These are phyloP conservation scores for Meteorus colon DNA, from an alignment of 2,888 invertebrate genomes.

Conservation along the genomic window DNA sequence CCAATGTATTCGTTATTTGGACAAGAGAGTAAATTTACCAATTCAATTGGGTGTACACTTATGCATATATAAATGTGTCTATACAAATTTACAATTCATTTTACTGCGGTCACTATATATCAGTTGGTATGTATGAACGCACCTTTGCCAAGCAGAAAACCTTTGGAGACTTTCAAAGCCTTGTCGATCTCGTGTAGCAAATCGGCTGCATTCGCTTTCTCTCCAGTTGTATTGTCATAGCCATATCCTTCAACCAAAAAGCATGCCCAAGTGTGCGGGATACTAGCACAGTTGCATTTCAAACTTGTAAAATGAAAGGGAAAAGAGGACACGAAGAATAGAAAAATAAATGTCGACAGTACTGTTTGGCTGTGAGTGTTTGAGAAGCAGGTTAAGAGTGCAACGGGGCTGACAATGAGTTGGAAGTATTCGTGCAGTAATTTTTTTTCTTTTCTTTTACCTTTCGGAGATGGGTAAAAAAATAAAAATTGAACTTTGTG, in stretches of 20 bases:
- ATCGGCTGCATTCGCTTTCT: slow-evolving; percentile 60
- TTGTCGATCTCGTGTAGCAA: slow-evolving; percentile 81
- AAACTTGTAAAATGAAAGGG: slow-evolving; percentile 26
- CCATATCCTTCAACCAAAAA: slow-evolving; percentile 61
- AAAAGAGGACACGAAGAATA: slow-evolving; percentile 16
- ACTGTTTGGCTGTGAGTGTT: slow-evolving; percentile 12
- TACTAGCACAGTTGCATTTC: slow-evolving; percentile 42
- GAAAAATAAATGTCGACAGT: slow-evolving; percentile 11
- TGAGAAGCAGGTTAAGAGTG: slow-evolving; percentile 22
- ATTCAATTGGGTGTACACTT: slow-evolving; percentile 14
- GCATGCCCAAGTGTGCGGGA: slow-evolving; percentile 57
- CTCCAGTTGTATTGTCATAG: slow-evolving; percentile 58
- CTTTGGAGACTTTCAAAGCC: slow-evolving; percentile 76
- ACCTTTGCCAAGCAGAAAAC: slow-evolving; percentile 78
- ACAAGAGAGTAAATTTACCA: slow-evolving; percentile 30
- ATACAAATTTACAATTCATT: neutral
- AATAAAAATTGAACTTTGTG: slow-evolving; percentile 15
- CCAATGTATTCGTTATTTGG: slow-evolving; percentile 29
- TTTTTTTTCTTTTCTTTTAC: neutral
- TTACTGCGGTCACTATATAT: slow-evolving; percentile 6
- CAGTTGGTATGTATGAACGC: slow-evolving; percentile 55
- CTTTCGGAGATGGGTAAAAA: neutral
- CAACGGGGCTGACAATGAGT: slow-evolving; percentile 13
- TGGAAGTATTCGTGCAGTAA: neutral
- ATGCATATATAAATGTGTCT: neutral